These are phyloP conservation scores for Apomyelois bistriatella DNA, from an alignment of 2,888 invertebrate species.

Conservation along the genomic window DNA sequence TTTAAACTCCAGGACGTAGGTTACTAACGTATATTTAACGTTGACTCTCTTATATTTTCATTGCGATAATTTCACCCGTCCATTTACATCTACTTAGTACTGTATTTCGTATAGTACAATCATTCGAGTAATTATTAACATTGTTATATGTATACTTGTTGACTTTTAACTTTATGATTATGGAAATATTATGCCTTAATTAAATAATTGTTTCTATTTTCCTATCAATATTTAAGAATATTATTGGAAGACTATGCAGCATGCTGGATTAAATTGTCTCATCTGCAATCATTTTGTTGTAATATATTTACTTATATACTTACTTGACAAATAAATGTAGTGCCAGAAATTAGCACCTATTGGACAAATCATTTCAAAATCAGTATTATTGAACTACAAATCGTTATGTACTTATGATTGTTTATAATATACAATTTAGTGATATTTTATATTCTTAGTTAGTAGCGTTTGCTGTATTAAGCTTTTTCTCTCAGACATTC, in stretches of 20 bases:
- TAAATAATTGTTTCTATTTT: slow-evolving; percentile 4
- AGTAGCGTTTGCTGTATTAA: slow-evolving; percentile 17
- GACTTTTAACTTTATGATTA: not conserved
- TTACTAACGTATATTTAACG: not conserved
- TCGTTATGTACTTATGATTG: slow-evolving; percentile 23
- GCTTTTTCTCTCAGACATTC: slow-evolving; percentile 25
- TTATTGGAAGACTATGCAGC: not conserved
- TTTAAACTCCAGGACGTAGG: not conserved
- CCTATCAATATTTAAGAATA: not conserved
- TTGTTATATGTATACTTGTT: not conserved
- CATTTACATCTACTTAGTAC: not conserved
- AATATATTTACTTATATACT: not conserved
- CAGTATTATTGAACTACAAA: slow-evolving; percentile 26
- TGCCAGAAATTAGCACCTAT: slow-evolving; percentile 19
- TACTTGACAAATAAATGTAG: slow-evolving; percentile 10
- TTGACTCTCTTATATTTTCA: slow-evolving; percentile 1
- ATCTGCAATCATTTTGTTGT: not conserved
- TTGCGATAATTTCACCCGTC: slow-evolving; percentile 4
- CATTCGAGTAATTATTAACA: not conserved
- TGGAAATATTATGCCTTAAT: not conserved
- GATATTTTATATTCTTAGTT: slow-evolving; percentile 15
- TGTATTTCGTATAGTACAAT: not conserved
- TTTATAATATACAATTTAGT: slow-evolving; percentile 10
- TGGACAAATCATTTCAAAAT: slow-evolving; percentile 18
- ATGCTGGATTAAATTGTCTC: slow-evolving; percentile 2